Conservation (phyloP, 2,113 vertebrate genomes). For the Chitala chitala region DNA sequence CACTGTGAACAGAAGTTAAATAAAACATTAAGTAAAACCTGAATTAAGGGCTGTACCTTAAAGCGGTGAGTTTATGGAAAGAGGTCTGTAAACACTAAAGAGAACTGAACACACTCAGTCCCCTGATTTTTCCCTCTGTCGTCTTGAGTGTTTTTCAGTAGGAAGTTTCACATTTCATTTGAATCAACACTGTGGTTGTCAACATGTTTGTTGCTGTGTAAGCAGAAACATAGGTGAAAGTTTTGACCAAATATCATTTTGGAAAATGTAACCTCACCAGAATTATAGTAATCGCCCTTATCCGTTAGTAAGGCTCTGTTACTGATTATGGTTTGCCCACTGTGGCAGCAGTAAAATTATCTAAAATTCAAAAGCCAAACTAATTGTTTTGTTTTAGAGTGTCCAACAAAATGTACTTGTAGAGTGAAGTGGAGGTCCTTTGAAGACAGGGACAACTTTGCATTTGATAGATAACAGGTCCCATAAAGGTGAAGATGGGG, state of each 20-base stretch:
- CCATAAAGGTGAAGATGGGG: not conserved
- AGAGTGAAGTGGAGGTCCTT: not conserved
- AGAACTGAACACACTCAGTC: not conserved
- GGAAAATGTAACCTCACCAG: not conserved
- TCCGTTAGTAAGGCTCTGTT: constrained; percentile 3
- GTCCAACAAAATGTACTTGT: not conserved
- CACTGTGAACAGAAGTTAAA: too few species aligned
- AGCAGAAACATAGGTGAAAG: constrained; percentile 13
- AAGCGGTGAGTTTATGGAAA: too few species aligned
- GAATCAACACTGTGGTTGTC: constrained; percentile 8
- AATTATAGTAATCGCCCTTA: constrained; percentile 8
- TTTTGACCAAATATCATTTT: not conserved
- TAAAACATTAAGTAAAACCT: too few species aligned
- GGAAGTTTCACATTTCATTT: not conserved
- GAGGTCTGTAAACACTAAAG: not conserved
- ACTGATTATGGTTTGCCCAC: constrained; percentile 11
- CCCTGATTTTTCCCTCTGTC: too few species aligned
- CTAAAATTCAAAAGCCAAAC: not conserved
- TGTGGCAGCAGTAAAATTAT: constrained; percentile 16
- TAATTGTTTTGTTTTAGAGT: not conserved
- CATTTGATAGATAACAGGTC: not conserved
- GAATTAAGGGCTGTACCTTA: too few species aligned
- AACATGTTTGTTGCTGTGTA: not conserved
- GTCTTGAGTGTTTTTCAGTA: not conserved
- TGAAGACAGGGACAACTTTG: not conserved